phyloP scores from a whole-genome alignment of 2,797 vertebrate species.

The Lycodopsis pacificus region DNA sequence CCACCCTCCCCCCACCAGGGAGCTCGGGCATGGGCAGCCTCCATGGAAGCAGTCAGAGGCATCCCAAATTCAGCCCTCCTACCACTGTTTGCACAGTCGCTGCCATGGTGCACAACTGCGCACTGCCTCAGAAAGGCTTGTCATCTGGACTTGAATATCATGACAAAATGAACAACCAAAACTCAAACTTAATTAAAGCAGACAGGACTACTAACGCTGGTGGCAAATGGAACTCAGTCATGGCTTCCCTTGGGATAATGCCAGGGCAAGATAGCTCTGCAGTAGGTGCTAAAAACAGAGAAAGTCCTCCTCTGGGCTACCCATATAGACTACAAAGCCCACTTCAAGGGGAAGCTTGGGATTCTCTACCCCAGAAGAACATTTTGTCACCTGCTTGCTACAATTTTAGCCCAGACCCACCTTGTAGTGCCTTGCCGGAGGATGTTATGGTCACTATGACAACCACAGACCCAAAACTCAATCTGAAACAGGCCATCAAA shows the following conservation, averaged over 20 bases:
- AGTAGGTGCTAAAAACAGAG: conserved; percentile 68
- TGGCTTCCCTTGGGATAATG: conserved; percentile 84
- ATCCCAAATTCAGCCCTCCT: conserved; percentile 64
- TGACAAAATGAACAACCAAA: conserved; percentile 70
- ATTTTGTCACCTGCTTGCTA: conserved; percentile 70
- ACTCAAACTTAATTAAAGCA: conserved; percentile 66
- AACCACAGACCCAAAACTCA: conserved; percentile 85
- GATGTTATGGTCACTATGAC: conserved; percentile 76
- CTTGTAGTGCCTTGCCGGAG: conserved; percentile 79
- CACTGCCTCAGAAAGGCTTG: conserved; percentile 66
- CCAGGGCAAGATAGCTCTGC: conserved; percentile 78
- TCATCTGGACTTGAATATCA: conserved; percentile 61
- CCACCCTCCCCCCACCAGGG: conserved; percentile 78
- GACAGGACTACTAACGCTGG: conserved; percentile 58
- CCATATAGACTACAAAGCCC: conserved; percentile 74
- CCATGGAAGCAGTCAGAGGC: conserved; percentile 71
- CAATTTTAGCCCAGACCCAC: conserved; percentile 61
- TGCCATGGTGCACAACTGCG: conserved; percentile 70
- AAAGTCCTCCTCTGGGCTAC: conserved; percentile 79
- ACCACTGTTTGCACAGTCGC: conserved; percentile 64
- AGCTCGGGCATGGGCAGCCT: conserved; percentile 72
- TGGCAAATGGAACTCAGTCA: conserved; percentile 82
- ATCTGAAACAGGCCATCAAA: conserved; percentile 89
- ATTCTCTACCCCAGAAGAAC: conserved; percentile 71
- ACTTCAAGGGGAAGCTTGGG: conserved; percentile 73